A percentile compares a stretch with the other conserved stretches of the same genome.
Conservation (phyloP, 30 jellyfish, hydroid and myxozoan species). For the Turritopsis rubra region DNA sequence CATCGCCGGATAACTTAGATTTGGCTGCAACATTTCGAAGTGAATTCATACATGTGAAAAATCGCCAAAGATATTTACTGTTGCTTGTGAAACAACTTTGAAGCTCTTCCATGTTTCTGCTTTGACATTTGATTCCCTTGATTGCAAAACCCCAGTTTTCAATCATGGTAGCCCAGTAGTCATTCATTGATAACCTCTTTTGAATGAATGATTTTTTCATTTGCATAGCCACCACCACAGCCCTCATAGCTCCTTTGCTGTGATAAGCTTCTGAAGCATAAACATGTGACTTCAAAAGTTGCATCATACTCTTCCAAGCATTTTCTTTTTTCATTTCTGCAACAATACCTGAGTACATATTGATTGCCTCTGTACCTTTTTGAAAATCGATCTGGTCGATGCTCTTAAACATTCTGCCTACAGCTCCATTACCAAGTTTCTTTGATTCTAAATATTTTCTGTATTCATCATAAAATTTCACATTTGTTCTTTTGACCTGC, state of each 20-base stretch:
- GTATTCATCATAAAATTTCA: background rate
- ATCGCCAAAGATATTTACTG: conserved; percentile 37
- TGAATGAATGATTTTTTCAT: conserved; percentile 18
- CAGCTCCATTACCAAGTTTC: background rate
- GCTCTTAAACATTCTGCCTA: background rate
- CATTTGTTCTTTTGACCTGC: background rate
- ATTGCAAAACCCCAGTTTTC: conserved; percentile 31
- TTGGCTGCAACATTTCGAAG: background rate
- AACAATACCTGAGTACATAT: background rate
- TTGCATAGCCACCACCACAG: conserved; percentile 43
- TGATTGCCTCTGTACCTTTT: background rate
- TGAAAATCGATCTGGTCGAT: background rate
- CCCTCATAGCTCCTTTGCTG: conserved; percentile 38
- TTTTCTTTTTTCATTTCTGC: background rate
- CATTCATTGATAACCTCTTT: conserved; percentile 15
- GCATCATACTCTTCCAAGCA: background rate
- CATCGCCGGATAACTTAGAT: background rate
- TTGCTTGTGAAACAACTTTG: conserved; percentile 20
- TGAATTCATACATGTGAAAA: conserved; percentile 5
- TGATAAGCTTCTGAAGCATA: conserved; percentile 46
- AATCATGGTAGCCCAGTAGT: conserved; percentile 25
- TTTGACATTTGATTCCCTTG: conserved; percentile 1
- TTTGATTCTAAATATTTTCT: background rate
- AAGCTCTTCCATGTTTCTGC: background rate
- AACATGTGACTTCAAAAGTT: background rate